phyloP scores from a whole-genome alignment of 1,140 invertebrate genomes.

The Popillia japonica region DNA sequence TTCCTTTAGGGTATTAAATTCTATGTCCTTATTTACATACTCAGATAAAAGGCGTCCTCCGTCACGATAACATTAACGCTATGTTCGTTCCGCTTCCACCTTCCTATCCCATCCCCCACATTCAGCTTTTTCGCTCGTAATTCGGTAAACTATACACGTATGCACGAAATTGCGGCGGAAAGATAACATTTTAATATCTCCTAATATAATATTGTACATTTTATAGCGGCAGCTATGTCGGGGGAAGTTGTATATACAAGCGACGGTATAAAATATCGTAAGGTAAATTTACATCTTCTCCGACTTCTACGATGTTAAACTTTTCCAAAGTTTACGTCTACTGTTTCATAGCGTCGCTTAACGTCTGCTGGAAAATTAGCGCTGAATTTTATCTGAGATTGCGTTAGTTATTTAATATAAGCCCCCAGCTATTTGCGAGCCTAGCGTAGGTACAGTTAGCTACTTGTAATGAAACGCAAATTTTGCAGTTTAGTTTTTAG shows the following conservation, averaged over 20 bases:
- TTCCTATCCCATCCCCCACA: neutral
- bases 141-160: neutral
- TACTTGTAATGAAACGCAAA: no score
- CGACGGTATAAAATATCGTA: neutral
- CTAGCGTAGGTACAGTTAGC: no score
- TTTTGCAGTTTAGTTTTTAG: no score
- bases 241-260: neutral
- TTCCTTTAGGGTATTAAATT: neutral
- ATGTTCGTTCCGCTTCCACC: neutral
- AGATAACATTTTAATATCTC: conserved; percentile 4
- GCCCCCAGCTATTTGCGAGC: no score
- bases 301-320: neutral
- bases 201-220: neutral
- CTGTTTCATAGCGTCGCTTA: neutral
- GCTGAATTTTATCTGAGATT: neutral
- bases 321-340: conserved; percentile 4
- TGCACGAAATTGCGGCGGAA: neutral
- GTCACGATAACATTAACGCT: neutral
- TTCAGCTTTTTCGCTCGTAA: neutral
- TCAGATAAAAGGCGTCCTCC: neutral
- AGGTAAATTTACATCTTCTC: neutral
- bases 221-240: neutral
- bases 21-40: conserved; percentile 8
- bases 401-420: neutral
- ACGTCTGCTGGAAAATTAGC: neutral